phyloP scores from a whole-genome alignment of 2,888 invertebrate species.

The Abrostola triplasia region DNA sequence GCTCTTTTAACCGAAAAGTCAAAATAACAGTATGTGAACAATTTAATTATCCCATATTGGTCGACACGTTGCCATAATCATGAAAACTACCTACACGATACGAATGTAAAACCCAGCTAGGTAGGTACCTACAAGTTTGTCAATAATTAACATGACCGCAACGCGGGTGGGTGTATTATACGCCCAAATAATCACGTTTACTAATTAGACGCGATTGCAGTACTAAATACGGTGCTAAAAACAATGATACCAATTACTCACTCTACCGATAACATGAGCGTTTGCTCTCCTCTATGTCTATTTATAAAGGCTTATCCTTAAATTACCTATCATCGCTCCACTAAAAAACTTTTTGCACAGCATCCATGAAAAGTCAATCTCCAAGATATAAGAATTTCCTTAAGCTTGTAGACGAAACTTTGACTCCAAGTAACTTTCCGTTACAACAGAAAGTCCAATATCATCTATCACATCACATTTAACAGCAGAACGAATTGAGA shows the following conservation, averaged over 20 bases:
- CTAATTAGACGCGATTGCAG: constrained; percentile 62
- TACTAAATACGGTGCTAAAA: constrained; percentile 58
- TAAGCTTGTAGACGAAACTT: constrained; percentile 57
- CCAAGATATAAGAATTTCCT: constrained; percentile 52
- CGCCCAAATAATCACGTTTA: constrained; percentile 60
- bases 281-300: background rate
- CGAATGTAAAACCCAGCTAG: constrained; percentile 40
- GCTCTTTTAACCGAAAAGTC: constrained; percentile 28
- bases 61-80: constrained; percentile 57
- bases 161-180: constrained; percentile 53
- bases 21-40: constrained; percentile 48
- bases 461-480: constrained; percentile 72
- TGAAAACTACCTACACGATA: constrained; percentile 54
- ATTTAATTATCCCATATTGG: constrained; percentile 57
- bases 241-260: constrained; percentile 45
- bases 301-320: constrained; percentile 11
- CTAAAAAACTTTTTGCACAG: constrained; percentile 54
- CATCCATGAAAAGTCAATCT: constrained; percentile 63
- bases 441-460: constrained; percentile 68
- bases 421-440: constrained; percentile 53
- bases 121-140: constrained; percentile 55
- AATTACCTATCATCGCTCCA: constrained; percentile 39
- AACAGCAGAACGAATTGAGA: constrained; percentile 67
- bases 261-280: constrained; percentile 14
- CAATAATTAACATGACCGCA: constrained; percentile 67